Percentiles rank a stretch among this genome's conserved stretches.
These are phyloP conservation scores for Drosophila kanekoi DNA, from an alignment of 2,888 invertebrate genomes.

Conservation along the genomic window DNA sequence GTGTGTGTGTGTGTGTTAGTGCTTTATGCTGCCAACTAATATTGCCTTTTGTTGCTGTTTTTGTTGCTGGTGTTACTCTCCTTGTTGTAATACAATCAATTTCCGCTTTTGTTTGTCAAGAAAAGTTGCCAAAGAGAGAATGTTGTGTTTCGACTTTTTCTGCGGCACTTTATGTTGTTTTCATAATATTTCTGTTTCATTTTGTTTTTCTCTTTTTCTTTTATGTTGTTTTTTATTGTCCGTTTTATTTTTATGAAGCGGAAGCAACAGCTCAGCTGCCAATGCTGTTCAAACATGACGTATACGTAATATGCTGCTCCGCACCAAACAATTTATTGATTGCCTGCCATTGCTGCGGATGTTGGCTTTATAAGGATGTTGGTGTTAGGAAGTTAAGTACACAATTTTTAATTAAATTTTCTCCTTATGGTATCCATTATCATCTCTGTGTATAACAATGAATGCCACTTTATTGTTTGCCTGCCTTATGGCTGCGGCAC, in stretches of 20 bases:
- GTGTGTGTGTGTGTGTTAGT: constrained; percentile 20
- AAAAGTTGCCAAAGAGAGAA: constrained; percentile 56
- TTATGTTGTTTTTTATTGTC: constrained; percentile 29
- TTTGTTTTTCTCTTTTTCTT: constrained; percentile 2
- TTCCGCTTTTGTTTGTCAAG: constrained; percentile 78
- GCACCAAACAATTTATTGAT: constrained; percentile 47
- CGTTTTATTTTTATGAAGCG: constrained; percentile 58
- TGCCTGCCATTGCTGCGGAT: constrained; percentile 31
- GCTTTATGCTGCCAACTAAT: constrained; percentile 50
- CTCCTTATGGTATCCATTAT: constrained; percentile 65
- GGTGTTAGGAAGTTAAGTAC: constrained; percentile 49
- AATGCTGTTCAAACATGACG: constrained; percentile 65
- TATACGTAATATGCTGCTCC: constrained; percentile 54
- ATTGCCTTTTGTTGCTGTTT: constrained; percentile 26
- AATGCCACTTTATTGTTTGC: constrained; percentile 56
- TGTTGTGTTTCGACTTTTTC: constrained; percentile 61
- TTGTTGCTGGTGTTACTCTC: constrained; percentile 29
- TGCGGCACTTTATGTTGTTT: constrained; percentile 47
- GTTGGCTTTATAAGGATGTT: constrained; percentile 6
- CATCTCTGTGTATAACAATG: constrained; percentile 53
- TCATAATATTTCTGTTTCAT: constrained; percentile 27
- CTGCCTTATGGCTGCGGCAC: constrained; percentile 22
- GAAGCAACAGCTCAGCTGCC: constrained; percentile 76
- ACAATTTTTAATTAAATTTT: constrained; percentile 74
- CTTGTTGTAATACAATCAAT: constrained; percentile 74